A percentile compares a stretch with the other conserved stretches of the same genome.
Evolutionary conservation across 2,113 vertebrate species (phyloP).

Genomic region (Connochaetes taurinus): DNA sequence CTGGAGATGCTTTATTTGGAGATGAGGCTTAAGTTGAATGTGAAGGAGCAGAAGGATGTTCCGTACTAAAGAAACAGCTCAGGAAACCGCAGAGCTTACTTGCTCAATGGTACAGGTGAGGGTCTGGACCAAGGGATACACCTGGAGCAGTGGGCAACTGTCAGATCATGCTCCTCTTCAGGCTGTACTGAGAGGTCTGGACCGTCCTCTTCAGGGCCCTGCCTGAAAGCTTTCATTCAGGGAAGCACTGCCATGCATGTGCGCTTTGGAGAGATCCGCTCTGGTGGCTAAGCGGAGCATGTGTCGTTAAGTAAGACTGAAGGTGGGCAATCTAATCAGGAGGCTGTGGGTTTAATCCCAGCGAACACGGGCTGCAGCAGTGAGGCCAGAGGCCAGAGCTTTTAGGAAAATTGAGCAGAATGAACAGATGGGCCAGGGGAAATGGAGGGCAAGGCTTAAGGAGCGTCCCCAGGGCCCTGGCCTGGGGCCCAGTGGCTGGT

Average conservation of each 20-base stretch:
- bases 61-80: background rate
- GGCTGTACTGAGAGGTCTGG: background rate
- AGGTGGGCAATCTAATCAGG: background rate
- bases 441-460: too few relatives aligned
- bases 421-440: background rate
- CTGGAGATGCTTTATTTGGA: background rate
- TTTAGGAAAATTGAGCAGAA: background rate
- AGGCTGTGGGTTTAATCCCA: background rate
- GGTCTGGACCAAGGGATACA: fast-evolving
- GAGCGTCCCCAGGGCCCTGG: background rate
- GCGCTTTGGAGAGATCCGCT: background rate
- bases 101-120: background rate
- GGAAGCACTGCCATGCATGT: background rate
- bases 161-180: background rate
- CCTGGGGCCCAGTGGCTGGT: background rate
- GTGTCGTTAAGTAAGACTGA: background rate
- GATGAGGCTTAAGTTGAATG: background rate
- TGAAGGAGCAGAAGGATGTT: background rate
- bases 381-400: background rate
- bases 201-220: background rate
- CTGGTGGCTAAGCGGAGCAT: fast-evolving
- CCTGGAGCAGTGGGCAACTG: too few relatives aligned
- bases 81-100: background rate
- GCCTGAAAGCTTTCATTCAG: background rate
- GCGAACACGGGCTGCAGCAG: background rate